A percentile compares a stretch with the other conserved stretches of the same genome.
Evolutionary conservation across 2,113 vertebrate species (phyloP).

Genomic region (Entomyzon cyanotis): DNA sequence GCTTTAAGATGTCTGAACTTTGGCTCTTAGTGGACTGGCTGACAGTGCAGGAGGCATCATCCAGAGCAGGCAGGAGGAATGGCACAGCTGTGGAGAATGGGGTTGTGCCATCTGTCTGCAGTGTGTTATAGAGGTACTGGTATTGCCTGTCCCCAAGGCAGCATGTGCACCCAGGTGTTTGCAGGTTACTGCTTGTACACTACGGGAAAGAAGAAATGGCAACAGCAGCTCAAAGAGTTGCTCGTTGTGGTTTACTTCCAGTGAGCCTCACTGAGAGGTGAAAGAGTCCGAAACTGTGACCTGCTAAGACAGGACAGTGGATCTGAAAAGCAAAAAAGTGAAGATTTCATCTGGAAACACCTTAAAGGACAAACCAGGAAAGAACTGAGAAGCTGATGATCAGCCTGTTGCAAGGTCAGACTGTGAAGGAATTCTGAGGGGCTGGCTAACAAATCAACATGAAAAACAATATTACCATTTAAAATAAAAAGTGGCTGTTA

Average conservation of each 20-base stretch:
- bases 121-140: background rate
- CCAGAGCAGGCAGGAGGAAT: background rate
- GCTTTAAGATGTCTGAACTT: background rate
- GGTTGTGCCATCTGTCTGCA: background rate
- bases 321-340: background rate
- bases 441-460: background rate
- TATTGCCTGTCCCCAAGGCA: background rate
- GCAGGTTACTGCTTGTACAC: background rate
- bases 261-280: background rate
- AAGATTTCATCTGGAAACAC: background rate
- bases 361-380: background rate
- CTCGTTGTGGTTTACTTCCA: background rate
- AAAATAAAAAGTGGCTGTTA: background rate
- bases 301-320: background rate
- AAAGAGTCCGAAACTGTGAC: background rate
- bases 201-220: background rate
- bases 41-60: background rate
- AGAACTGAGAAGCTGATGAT: background rate
- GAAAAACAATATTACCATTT: background rate
- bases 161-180: accelerated
- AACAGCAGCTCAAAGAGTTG: background rate
- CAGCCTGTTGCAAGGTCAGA: background rate
- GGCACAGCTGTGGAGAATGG: background rate
- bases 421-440: background rate
- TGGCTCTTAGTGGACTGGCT: background rate